A percentile compares a stretch with the other conserved stretches of the same genome.
Conservation (phyloP, 2,797 vertebrate species). For the Smutsia gigantea region DNA sequence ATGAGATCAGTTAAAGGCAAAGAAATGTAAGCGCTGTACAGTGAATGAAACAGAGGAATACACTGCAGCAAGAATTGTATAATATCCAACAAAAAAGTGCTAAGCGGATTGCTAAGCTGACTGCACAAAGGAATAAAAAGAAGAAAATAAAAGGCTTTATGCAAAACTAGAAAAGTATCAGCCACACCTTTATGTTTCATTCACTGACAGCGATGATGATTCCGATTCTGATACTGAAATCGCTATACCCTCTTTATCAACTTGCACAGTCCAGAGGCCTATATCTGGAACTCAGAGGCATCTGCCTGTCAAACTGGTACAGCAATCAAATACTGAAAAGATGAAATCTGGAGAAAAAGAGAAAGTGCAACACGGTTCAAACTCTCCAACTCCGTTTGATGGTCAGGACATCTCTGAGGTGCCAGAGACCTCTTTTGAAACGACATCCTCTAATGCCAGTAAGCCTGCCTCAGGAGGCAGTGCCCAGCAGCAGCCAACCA, state of each 20-base stretch:
- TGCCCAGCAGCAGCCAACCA: background rate
- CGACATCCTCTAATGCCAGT: background rate
- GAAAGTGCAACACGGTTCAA: background rate
- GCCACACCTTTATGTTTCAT: fast-evolving
- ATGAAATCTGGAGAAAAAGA: background rate
- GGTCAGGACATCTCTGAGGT: background rate
- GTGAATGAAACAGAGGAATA: background rate
- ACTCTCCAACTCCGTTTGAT: fast-evolving
- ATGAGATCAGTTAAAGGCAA: background rate
- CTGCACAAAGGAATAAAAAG: conserved; percentile 38
- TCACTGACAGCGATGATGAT: background rate
- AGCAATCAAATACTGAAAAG: background rate
- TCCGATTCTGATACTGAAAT: background rate
- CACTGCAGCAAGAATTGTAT: conserved; percentile 3
- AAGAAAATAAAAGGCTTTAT: conserved; percentile 60
- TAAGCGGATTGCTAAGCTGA: conserved; percentile 33
- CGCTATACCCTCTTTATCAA: no score
- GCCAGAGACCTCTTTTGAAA: background rate
- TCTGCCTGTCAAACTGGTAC: fast-evolving
- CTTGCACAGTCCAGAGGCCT: background rate
- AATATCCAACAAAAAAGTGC: conserved; percentile 22
- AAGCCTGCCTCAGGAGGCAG: background rate
- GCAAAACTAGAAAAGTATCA: background rate
- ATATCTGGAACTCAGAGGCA: fast-evolving
- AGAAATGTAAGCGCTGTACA: conserved; percentile 29